A percentile compares a stretch with the other conserved stretches of the same genome.
phyloP scores from a whole-genome alignment of 2,113 vertebrate species.

The Cheilinus undulatus region DNA sequence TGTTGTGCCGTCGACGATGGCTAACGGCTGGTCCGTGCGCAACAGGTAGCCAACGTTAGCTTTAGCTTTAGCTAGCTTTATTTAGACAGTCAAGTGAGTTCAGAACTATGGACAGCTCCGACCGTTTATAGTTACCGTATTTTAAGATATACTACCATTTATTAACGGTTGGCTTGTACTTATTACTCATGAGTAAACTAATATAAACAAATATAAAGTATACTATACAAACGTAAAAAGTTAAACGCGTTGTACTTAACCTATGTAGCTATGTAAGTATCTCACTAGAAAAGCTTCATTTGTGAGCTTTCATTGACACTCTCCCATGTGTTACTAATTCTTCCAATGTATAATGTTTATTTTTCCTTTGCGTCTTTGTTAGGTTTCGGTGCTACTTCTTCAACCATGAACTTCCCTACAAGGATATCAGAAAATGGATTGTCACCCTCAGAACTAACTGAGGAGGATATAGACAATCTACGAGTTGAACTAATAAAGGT shows the following conservation, averaged over 20 bases:
- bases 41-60: slow-evolving; percentile 64
- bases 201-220: too few relatives aligned
- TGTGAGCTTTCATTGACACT: too few relatives aligned
- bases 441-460: slow-evolving; percentile 81
- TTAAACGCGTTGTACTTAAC: too few relatives aligned
- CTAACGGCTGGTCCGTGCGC: slow-evolving; percentile 29
- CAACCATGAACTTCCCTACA: slow-evolving; percentile 84
- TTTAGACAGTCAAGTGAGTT: slow-evolving; percentile 17
- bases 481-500: slow-evolving; percentile 91
- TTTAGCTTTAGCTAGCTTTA: slow-evolving; percentile 33
- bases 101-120: slow-evolving; percentile 73
- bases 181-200: too few relatives aligned
- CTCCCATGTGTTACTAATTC: too few relatives aligned
- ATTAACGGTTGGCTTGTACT: too few relatives aligned
- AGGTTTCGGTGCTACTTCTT: slow-evolving; percentile 85
- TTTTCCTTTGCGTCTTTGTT: slow-evolving; percentile 3
- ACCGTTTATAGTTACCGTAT: not conserved
- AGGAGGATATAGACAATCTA: slow-evolving; percentile 88
- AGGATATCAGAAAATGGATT: slow-evolving; percentile 59
- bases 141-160: not conserved
- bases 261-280: too few relatives aligned
- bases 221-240: too few relatives aligned
- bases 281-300: too few relatives aligned
- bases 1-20: not conserved
- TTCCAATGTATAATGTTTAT: not conserved